These are phyloP conservation scores for Perccottus glenii DNA, from an alignment of 2,113 vertebrate genomes.

Conservation along the genomic window DNA sequence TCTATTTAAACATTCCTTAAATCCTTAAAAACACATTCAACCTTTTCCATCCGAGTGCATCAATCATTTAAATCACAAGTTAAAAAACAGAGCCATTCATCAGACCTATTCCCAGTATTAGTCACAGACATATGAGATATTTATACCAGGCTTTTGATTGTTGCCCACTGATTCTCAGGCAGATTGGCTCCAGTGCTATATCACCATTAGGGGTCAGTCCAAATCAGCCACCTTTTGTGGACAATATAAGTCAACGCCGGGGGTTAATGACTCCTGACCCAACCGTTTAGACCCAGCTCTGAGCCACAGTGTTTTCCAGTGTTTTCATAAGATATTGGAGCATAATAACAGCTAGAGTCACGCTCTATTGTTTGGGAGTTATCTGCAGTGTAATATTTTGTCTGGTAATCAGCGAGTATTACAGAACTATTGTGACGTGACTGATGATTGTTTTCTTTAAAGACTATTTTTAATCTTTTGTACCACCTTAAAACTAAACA, in stretches of 20 bases:
- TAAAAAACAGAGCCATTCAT: not conserved
- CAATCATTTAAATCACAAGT: not conserved
- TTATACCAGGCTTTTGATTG: conserved; percentile 11
- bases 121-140: conserved; percentile 27
- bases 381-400: conserved; percentile 60
- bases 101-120: conserved; percentile 20
- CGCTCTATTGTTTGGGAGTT: conserved; percentile 52
- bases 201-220: conserved; percentile 46
- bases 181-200: conserved; percentile 25
- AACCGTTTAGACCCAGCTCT: conserved; percentile 5
- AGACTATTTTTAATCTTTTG: conserved; percentile 44
- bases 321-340: conserved; percentile 48
- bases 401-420: conserved; percentile 60
- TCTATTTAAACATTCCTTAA: too few relatives aligned
- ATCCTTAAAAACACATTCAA: too few relatives aligned
- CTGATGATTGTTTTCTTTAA: conserved; percentile 49
- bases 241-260: conserved; percentile 48
- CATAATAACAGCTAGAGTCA: conserved; percentile 23
- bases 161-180: conserved; percentile 26
- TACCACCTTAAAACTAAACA: not conserved
- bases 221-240: conserved; percentile 24
- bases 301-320: conserved; percentile 24
- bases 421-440: conserved; percentile 54
- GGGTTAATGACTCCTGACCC: conserved; percentile 42
- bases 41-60: too few relatives aligned